These are phyloP conservation scores for Pseudotriccus pelzelni DNA, from an alignment of 2,797 vertebrate genomes.

Conservation along the genomic window DNA sequence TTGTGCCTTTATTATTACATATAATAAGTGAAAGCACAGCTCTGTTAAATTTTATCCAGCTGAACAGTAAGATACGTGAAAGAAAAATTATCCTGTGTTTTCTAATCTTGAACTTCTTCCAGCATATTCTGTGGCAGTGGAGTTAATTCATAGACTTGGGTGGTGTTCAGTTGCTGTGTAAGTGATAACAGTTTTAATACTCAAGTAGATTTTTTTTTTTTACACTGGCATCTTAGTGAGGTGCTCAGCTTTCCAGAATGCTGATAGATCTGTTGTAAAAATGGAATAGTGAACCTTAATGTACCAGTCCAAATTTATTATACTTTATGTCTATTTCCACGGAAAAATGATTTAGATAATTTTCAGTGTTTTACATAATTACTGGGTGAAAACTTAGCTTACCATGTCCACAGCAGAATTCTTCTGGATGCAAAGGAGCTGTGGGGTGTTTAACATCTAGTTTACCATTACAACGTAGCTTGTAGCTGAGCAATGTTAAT, in stretches of 20 bases:
- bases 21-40: neutral
- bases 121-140: conserved; percentile 28
- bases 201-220: neutral
- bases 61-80: neutral
- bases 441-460: neutral
- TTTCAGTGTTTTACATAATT: neutral
- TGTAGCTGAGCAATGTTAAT: neutral
- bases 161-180: conserved; percentile 7
- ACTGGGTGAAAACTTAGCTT: neutral
- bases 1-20: neutral
- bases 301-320: conserved; percentile 16
- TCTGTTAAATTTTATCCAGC: conserved; percentile 9
- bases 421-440: neutral
- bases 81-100: conserved; percentile 21
- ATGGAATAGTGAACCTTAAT: conserved; percentile 37
- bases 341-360: neutral
- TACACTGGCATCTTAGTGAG: conserved; percentile 2
- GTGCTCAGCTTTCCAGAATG: conserved; percentile 17
- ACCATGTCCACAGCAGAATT: neutral
- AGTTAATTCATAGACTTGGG: conserved; percentile 35
- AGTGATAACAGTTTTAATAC: conserved; percentile 58
- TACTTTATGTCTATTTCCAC: neutral
- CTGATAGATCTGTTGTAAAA: conserved; percentile 37
- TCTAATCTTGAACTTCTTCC: conserved; percentile 38
- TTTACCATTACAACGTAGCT: neutral